A percentile compares a stretch with the other conserved stretches of the same genome.
phyloP scores from a whole-genome alignment of 2,113 vertebrate species.

The Clarias macrocephalus region DNA sequence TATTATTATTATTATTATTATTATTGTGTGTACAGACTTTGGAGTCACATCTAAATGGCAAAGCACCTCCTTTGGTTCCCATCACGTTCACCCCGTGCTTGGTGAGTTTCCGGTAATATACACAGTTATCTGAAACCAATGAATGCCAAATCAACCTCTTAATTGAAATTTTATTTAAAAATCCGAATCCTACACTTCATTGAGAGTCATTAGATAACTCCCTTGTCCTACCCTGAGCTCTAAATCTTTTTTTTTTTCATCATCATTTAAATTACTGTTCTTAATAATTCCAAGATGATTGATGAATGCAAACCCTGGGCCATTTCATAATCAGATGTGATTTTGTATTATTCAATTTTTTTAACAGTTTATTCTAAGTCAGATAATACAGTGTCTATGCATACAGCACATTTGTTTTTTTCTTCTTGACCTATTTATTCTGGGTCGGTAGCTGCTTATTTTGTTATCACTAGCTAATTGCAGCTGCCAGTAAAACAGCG shows the following conservation, averaged over 20 bases:
- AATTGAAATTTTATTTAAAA: neutral
- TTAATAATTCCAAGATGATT: neutral
- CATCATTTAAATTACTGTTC: neutral
- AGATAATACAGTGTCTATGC: neutral
- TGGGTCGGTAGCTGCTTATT: neutral
- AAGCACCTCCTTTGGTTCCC: too few species aligned
- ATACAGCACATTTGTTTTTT: neutral
- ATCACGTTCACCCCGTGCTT: too few species aligned
- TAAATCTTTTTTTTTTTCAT: neutral
- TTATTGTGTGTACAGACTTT: too few species aligned
- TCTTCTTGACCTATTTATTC: neutral
- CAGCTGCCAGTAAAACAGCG: neutral
- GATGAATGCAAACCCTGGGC: neutral
- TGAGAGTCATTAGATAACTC: neutral
- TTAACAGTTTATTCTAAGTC: neutral
- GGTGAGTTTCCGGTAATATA: too few species aligned
- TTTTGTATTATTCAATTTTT: neutral
- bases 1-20: too few species aligned
- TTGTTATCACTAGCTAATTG: neutral
- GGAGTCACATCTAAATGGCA: too few species aligned
- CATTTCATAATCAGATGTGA: conserved; percentile 3
- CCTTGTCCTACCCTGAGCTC: neutral
- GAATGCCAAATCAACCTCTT: neutral
- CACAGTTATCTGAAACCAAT: neutral
- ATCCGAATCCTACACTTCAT: neutral